Evolutionary conservation across 2,888 invertebrate species (phyloP).

Genomic region (Calameuta filiformis): DNA sequence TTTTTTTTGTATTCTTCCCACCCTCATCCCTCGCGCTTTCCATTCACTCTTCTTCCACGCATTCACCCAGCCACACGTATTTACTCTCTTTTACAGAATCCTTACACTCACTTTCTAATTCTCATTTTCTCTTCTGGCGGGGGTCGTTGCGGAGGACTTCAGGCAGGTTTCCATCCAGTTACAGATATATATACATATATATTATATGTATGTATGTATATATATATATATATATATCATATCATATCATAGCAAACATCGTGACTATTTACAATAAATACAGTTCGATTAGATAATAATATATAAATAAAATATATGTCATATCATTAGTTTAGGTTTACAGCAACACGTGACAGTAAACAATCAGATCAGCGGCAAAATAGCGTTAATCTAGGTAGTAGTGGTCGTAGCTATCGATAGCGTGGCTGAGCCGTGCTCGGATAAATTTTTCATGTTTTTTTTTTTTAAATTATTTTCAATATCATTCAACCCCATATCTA

Average conservation of each 20-base stretch:
- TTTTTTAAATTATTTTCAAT: constrained; percentile 12
- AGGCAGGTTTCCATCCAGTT: constrained; percentile 60
- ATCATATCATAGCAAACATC: constrained; percentile 65
- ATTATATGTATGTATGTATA: no score
- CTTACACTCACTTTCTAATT: not conserved
- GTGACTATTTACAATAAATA: constrained; percentile 65
- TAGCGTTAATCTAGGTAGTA: constrained; percentile 62
- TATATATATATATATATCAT: constrained; percentile 21
- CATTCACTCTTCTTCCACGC: not conserved
- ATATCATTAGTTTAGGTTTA: constrained; percentile 61
- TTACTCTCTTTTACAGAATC: not conserved
- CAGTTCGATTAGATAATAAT: constrained; percentile 59
- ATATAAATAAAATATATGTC: constrained; percentile 64
- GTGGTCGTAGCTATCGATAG: constrained; percentile 61
- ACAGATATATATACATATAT: constrained; percentile 46
- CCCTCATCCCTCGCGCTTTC: not conserved
- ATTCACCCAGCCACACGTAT: not conserved
- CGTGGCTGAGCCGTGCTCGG: constrained; percentile 38
- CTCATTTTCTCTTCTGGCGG: not conserved
- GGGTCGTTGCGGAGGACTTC: constrained; percentile 29
- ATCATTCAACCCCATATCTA: constrained; percentile 14
- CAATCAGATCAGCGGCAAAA: constrained; percentile 64
- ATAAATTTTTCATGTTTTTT: constrained; percentile 18
- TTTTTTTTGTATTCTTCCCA: not conserved
- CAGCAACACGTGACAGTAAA: constrained; percentile 65